Evolutionary conservation across 1,140 invertebrate species (phyloP), one percentile per base, ranked within the genome.

Genomic region (Lutraria rhynchaena): DNA sequence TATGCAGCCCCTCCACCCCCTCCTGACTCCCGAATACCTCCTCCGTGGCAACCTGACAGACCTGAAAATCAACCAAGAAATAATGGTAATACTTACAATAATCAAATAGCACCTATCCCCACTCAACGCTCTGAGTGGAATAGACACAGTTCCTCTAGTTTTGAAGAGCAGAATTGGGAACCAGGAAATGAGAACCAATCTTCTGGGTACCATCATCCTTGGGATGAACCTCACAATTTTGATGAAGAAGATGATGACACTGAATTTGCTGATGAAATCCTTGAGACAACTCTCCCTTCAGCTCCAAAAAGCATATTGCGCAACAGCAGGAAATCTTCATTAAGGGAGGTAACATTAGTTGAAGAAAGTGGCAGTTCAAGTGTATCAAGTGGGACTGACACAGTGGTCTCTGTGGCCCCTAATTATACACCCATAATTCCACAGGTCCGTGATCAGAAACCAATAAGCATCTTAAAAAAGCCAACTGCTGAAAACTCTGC

Each of bases 161-260:
- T 55, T 35, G n/a, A 70, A 24, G 46, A 63, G 15, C 22, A 31
- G 49, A 55, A 37, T 24, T 69, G 63, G 63, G 65, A 67, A 17
- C 60, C 3, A 11, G 61, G 22, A 37, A 33, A 58, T 22, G 61
- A 57, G 0, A 57, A 53, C 17, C n/a, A 51, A n/a, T 33, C n/a
- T 24, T 13, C 22, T 9, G 63, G 76, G n/a, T 80, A 80, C 67
- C 29, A 22, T 1, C 76, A 80, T 49, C 76, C 76, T 0, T 80
- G 76, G 76, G 63, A 80, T 80, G 61, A 80, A 65, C 76, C 76
- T 17, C 63, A 70, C 33, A 46, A 57, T 31, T 80, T 55, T 70
- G 76, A 80, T 19, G 76, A 80, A 37, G 76, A 80, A 3, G 76
- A 80, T 27, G 76, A 80, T 46, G 74, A 77, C 1, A 29, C 22